phyloP scores from a whole-genome alignment of 2,888 invertebrate species.

The Tipula confusa region DNA sequence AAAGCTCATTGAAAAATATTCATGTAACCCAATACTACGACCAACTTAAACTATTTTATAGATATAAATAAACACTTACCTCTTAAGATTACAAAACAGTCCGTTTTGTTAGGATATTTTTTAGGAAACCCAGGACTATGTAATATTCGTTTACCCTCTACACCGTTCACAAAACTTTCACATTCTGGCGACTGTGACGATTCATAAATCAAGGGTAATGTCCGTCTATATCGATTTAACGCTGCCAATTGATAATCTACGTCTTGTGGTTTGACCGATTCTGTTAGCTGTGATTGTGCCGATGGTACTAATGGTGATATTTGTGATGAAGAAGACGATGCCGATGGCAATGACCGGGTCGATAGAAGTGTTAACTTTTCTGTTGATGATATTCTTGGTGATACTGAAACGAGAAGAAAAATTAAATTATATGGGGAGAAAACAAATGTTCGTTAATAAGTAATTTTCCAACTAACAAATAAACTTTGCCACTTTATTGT shows the following conservation, averaged over 20 bases:
- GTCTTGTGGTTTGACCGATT: not conserved
- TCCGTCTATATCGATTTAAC: not conserved
- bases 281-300: not conserved
- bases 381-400: conserved; percentile 41
- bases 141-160: conserved; percentile 58
- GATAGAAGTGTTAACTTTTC: conserved; percentile 37
- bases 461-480: not conserved
- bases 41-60: too few species aligned
- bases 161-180: conserved; percentile 56
- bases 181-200: conserved; percentile 46
- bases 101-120: conserved; percentile 61
- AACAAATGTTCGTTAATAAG: not conserved
- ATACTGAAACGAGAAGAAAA: conserved; percentile 38
- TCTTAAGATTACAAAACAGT: conserved; percentile 62
- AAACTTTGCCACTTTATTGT: not conserved
- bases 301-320: not conserved
- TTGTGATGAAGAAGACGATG: not conserved
- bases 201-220: not conserved
- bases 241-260: not conserved
- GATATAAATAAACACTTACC: conserved; percentile 56
- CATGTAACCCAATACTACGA: too few species aligned
- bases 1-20: too few species aligned
- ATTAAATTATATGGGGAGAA: not conserved
- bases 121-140: conserved; percentile 67
- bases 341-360: not conserved